Evolutionary conservation across 2,797 vertebrate species (phyloP).

Genomic region (Pangasius sanitwongsei): DNA sequence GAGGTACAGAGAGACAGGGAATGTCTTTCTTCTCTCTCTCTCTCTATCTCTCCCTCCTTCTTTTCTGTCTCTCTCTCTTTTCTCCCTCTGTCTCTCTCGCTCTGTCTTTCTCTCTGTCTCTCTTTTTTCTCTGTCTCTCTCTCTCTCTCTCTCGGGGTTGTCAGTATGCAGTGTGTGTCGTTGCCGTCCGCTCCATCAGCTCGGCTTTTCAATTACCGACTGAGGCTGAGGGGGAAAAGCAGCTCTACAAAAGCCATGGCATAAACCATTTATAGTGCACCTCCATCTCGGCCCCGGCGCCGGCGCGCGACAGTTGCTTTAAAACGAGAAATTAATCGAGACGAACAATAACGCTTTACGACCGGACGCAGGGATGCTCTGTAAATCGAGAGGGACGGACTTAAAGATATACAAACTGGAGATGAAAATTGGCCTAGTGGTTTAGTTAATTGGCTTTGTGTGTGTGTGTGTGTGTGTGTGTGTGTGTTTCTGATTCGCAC

Average conservation of each 20-base stretch:
- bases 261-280: slow-evolving; percentile 74
- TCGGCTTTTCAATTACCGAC: slow-evolving; percentile 74
- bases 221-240: slow-evolving; percentile 63
- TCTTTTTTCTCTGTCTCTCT: not conserved
- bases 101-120: not conserved
- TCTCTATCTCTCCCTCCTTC: not conserved
- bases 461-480: slow-evolving; percentile 12
- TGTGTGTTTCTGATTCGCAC: not conserved
- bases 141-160: slow-evolving; percentile 34
- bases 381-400: slow-evolving; percentile 56
- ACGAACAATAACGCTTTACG: slow-evolving; percentile 74
- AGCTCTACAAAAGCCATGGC: slow-evolving; percentile 65
- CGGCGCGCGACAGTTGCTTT: slow-evolving; percentile 79
- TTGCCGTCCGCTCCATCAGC: slow-evolving; percentile 56
- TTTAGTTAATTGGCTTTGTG: slow-evolving; percentile 26
- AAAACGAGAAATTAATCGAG: slow-evolving; percentile 79
- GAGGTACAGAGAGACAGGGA: not conserved
- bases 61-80: not conserved
- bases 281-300: slow-evolving; percentile 68
- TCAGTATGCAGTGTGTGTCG: slow-evolving; percentile 70
- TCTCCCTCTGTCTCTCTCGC: not conserved
- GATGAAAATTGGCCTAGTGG: not conserved
- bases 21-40: not conserved
- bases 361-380: slow-evolving; percentile 66
- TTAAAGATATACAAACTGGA: not conserved